Conservation (phyloP, 2,888 invertebrate genomes). For the Mactromeris polynyma region DNA sequence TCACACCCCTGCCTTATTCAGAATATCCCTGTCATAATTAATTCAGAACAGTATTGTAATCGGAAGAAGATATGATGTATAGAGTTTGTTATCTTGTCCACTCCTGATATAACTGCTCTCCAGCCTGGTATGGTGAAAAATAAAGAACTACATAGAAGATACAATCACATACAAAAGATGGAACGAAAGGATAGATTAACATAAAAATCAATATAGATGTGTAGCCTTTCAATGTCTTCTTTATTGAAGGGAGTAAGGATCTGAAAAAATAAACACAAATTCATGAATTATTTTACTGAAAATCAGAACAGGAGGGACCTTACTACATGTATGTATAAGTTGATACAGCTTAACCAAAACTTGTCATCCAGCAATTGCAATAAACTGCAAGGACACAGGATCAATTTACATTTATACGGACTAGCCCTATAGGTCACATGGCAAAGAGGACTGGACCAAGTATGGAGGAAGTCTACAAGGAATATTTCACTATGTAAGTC, state of each 20-base stretch:
- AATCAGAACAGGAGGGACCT: not conserved
- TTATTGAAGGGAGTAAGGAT: slow-evolving; percentile 47
- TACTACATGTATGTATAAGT: not conserved
- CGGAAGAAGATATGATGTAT: not conserved
- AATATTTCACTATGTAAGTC: no score
- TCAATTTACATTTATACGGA: not conserved
- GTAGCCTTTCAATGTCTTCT: slow-evolving; percentile 69
- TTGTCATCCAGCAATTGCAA: not conserved
- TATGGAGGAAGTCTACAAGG: no score
- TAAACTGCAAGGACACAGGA: not conserved
- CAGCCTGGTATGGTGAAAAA: slow-evolving; percentile 73
- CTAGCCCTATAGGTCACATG: no score
- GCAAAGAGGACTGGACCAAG: no score
- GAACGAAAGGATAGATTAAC: slow-evolving; percentile 79
- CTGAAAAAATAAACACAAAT: slow-evolving; percentile 67
- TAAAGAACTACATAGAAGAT: slow-evolving; percentile 80
- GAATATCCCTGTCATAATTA: not conserved
- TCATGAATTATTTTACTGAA: not conserved
- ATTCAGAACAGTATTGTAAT: not conserved
- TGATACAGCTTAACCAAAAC: not conserved
- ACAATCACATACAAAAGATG: slow-evolving; percentile 78
- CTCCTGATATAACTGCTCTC: slow-evolving; percentile 63
- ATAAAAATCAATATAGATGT: slow-evolving; percentile 73
- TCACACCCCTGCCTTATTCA: no score
- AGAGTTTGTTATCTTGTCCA: slow-evolving; percentile 43